Conservation (phyloP, 2,797 vertebrate species). For the Chromobotia macracanthus region DNA sequence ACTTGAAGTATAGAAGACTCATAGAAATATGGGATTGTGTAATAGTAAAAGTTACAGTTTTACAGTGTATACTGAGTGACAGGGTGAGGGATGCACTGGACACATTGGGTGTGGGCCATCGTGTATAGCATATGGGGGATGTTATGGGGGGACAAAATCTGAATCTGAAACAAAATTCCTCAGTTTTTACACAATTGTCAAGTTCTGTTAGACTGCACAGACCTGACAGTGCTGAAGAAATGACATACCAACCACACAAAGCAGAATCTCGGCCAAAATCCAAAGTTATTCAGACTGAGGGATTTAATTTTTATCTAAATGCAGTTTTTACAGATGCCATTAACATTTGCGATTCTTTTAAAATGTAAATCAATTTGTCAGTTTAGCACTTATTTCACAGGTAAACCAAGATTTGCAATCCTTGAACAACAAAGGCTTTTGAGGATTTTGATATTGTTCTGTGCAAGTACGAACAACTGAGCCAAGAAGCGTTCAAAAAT, state of each 20-base stretch:
- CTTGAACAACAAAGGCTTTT: constrained; percentile 10
- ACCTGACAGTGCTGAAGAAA: constrained; percentile 4
- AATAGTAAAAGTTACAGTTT: background rate
- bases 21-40: background rate
- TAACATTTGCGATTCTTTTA: no score
- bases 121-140: background rate
- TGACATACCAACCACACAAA: background rate
- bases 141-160: no score
- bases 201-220: background rate
- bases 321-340: no score
- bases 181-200: background rate
- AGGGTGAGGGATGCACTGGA: background rate
- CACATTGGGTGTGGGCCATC: background rate
- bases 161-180: no score
- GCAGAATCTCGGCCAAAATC: background rate
- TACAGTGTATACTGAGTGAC: background rate
- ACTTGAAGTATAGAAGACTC: background rate
- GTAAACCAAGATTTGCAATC: constrained; percentile 23
- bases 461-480: constrained; percentile 35
- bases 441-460: background rate
- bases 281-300: background rate
- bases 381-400: constrained; percentile 11
- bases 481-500: constrained; percentile 21
- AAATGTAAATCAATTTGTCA: constrained; percentile 12
- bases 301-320: constrained; percentile 11